Conservation (phyloP, 2,797 vertebrate species). For the Hemibagrus guttatus region DNA sequence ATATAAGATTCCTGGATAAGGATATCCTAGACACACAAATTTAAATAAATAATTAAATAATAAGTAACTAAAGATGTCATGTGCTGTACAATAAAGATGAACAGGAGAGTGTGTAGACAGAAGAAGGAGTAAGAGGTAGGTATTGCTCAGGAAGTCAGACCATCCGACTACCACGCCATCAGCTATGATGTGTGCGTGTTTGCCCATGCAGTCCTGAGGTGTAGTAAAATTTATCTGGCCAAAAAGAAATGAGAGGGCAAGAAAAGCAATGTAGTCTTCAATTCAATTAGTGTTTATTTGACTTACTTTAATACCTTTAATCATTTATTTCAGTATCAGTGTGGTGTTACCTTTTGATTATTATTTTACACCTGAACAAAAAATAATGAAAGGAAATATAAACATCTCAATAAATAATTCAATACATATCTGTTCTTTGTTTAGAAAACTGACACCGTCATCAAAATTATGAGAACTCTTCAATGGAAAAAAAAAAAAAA, state of each 20-base stretch:
- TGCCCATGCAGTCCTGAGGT: neutral
- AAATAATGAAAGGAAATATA: neutral
- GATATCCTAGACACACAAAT: neutral
- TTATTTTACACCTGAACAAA: neutral
- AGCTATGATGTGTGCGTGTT: neutral
- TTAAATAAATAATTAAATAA: neutral
- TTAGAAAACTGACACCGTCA: neutral
- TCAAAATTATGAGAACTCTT: no score
- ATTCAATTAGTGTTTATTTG: neutral
- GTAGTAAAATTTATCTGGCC: conserved; percentile 18
- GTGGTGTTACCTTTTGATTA: neutral
- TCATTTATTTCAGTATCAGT: neutral
- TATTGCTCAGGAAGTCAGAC: neutral
- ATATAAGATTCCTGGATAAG: neutral
- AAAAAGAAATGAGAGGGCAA: conserved; percentile 17
- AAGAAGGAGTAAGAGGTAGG: neutral
- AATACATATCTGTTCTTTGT: neutral
- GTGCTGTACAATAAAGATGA: neutral
- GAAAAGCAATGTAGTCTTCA: neutral
- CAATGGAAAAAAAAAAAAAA: neutral
- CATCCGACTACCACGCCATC: neutral
- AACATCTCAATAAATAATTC: neutral
- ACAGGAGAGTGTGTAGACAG: neutral
- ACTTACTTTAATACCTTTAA: neutral
- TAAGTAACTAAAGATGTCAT: neutral